Percentiles rank a stretch among this genome's conserved stretches.
phyloP scores from a whole-genome alignment of 2,888 invertebrate species.

The Rhodophaea formosa region DNA sequence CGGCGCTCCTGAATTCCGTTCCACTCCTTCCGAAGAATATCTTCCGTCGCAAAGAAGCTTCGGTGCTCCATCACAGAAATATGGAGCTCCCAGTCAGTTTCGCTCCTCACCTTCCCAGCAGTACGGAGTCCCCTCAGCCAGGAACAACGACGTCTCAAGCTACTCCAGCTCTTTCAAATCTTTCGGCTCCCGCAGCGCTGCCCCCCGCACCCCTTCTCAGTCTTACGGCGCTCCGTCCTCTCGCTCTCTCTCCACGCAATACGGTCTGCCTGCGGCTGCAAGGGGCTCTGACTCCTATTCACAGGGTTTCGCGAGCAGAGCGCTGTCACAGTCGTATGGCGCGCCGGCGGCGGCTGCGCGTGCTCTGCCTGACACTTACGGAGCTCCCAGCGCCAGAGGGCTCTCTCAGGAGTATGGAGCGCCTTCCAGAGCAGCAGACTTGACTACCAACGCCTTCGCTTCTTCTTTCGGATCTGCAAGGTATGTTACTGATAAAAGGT shows the following conservation, averaged over 20 bases:
- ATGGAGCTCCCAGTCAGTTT: slow-evolving; percentile 40
- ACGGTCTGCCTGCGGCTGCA: slow-evolving; percentile 40
- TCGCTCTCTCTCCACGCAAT: slow-evolving; percentile 39
- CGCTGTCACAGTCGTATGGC: slow-evolving; percentile 51
- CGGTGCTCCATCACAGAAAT: slow-evolving; percentile 39
- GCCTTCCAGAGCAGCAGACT: slow-evolving; percentile 52
- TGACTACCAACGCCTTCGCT: slow-evolving; percentile 57
- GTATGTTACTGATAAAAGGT: slow-evolving; percentile 29
- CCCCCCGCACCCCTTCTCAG: slow-evolving; percentile 39
- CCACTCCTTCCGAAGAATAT: slow-evolving; percentile 47
- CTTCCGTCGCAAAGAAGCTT: slow-evolving; percentile 41
- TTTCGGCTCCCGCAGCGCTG: slow-evolving; percentile 42
- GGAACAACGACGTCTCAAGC: slow-evolving; percentile 39
- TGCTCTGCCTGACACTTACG: slow-evolving; percentile 48
- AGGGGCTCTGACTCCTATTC: slow-evolving; percentile 43
- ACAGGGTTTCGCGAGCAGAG: slow-evolving; percentile 31
- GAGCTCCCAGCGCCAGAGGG: slow-evolving; percentile 58
- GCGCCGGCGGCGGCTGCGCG: slow-evolving; percentile 29
- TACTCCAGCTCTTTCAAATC: slow-evolving; percentile 39
- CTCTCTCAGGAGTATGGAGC: slow-evolving; percentile 71
- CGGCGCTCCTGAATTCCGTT: slow-evolving; percentile 44
- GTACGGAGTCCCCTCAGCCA: slow-evolving; percentile 45
- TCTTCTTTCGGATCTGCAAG: slow-evolving; percentile 58
- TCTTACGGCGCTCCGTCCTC: slow-evolving; percentile 40
- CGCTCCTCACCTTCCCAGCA: slow-evolving; percentile 41